Conservation (phyloP, 1,140 invertebrate genomes). For the Hermatobates lingyangjiaoensis region DNA sequence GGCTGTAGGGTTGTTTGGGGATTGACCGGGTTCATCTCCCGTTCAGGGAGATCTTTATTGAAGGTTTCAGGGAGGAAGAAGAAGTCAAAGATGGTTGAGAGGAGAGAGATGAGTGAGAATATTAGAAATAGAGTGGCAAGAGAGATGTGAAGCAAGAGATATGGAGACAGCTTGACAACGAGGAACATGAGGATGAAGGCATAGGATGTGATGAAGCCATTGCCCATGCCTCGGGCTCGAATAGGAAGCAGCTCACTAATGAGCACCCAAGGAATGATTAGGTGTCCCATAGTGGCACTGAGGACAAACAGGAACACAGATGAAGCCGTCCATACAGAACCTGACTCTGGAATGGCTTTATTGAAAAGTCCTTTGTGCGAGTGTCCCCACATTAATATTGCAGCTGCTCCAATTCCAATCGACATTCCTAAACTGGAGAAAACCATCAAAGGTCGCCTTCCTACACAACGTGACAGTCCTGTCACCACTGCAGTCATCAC, state of each 20-base stretch:
- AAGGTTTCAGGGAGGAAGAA: conserved; percentile 53
- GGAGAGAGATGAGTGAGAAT: conserved; percentile 34
- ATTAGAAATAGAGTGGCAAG: conserved; percentile 36
- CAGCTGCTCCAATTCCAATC: neutral
- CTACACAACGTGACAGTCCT: conserved; percentile 30
- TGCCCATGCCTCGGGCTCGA: conserved; percentile 28
- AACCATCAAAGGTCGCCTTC: conserved; percentile 29
- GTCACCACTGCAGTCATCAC: conserved; percentile 28
- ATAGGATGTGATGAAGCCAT: conserved; percentile 33
- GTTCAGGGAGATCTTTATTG: conserved; percentile 38
- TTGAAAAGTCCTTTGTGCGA: neutral
- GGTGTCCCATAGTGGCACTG: conserved; percentile 20
- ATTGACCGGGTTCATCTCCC: conserved; percentile 26
- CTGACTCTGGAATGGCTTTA: neutral
- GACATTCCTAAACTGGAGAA: conserved; percentile 33
- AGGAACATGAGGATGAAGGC: conserved; percentile 44
- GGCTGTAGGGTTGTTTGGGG: no score
- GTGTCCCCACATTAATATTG: neutral
- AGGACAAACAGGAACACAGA: neutral
- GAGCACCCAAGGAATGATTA: conserved; percentile 38
- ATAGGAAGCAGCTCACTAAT: conserved; percentile 27
- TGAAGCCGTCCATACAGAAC: neutral
- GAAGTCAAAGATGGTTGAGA: conserved; percentile 34
- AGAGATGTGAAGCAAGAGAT: conserved; percentile 28
- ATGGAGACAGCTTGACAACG: conserved; percentile 39